phyloP scores from a whole-genome alignment of 2,888 invertebrate genomes.

The Hypercompe scribonia region DNA sequence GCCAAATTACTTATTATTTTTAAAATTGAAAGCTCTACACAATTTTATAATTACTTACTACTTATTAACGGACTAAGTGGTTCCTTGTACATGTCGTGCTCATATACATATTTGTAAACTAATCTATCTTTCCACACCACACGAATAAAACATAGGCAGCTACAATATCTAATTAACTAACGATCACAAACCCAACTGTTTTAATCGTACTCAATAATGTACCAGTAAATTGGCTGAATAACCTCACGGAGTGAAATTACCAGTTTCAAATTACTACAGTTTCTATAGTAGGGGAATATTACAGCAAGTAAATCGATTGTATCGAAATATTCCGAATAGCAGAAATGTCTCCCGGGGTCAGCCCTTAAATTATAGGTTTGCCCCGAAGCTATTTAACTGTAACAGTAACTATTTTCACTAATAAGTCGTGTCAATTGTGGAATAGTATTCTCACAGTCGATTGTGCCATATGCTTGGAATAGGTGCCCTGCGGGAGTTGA shows the following conservation, averaged over 20 bases:
- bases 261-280: constrained; percentile 67
- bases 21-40: not conserved
- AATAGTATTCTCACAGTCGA: constrained; percentile 65
- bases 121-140: constrained; percentile 28
- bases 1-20: not conserved
- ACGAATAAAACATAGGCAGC: constrained; percentile 42
- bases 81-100: not conserved
- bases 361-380: constrained; percentile 81
- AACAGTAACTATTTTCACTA: constrained; percentile 75
- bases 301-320: constrained; percentile 74
- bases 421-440: constrained; percentile 79
- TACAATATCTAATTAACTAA: constrained; percentile 58
- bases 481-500: constrained; percentile 55
- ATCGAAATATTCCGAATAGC: constrained; percentile 68
- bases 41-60: not conserved
- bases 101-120: not conserved
- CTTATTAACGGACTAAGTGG: not conserved
- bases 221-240: constrained; percentile 60
- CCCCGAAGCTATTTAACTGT: constrained; percentile 76
- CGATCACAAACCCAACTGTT: constrained; percentile 61
- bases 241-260: constrained; percentile 62
- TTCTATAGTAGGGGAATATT: constrained; percentile 60
- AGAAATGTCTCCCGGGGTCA: constrained; percentile 69
- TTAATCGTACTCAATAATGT: constrained; percentile 64
- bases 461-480: constrained; percentile 68